A percentile compares a stretch with the other conserved stretches of the same genome.
phyloP scores from a whole-genome alignment of 2,797 vertebrate genomes.

The Lepidocolaptes lacrymiger region DNA sequence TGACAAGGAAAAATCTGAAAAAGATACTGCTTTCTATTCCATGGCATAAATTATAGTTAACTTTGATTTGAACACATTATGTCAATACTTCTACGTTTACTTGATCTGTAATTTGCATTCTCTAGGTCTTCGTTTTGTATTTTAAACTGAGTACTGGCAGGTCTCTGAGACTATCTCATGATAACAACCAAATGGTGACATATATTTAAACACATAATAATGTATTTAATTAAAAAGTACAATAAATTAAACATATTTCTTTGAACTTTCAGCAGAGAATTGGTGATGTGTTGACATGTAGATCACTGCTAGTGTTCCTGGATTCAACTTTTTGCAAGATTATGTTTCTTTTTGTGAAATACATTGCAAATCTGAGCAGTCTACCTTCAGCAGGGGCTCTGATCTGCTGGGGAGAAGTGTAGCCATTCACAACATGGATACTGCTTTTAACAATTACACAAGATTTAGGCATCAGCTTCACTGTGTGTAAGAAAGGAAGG shows the following conservation, averaged over 20 bases:
- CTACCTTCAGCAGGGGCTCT: not conserved
- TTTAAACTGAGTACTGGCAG: not conserved
- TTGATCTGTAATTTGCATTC: not conserved
- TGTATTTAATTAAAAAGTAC: not conserved
- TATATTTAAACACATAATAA: not conserved
- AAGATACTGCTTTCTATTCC: not conserved
- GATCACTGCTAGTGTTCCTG: not conserved
- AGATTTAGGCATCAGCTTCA: not conserved
- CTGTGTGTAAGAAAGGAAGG: not conserved
- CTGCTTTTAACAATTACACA: not conserved
- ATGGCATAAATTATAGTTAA: not conserved
- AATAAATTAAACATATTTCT: not conserved
- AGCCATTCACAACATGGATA: not conserved
- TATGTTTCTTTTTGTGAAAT: not conserved
- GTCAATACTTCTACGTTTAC: not conserved
- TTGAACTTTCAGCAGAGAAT: not conserved
- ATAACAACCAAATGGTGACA: not conserved
- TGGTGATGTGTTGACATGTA: not conserved
- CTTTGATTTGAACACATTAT: not conserved
- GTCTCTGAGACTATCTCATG: not conserved
- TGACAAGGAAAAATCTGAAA: not conserved
- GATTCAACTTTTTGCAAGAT: not conserved
- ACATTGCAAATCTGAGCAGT: not conserved
- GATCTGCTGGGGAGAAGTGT: not conserved
- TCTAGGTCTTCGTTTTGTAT: not conserved